These are phyloP conservation scores for Sitta carolinensis DNA, from an alignment of 2,797 vertebrate genomes.

Conservation along the genomic window DNA sequence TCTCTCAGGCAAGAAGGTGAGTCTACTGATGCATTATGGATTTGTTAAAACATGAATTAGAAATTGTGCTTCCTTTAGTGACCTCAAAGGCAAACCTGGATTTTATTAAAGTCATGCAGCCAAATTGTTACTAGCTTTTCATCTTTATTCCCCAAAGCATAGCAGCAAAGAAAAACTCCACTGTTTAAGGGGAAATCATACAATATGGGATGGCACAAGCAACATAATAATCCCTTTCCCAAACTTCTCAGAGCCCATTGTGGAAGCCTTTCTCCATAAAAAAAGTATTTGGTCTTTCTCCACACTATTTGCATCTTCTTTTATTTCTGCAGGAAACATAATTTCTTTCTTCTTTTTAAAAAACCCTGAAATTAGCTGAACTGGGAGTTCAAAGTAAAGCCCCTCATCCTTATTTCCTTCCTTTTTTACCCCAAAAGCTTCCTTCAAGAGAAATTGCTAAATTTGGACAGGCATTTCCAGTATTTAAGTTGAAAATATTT, in stretches of 20 bases:
- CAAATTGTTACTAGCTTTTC: conserved; percentile 60
- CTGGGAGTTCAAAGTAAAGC: not conserved
- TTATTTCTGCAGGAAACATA: not conserved
- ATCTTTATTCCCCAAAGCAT: conserved; percentile 61
- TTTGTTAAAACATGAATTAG: conserved; percentile 67
- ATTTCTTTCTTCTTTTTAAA: not conserved
- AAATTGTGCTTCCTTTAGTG: conserved; percentile 52
- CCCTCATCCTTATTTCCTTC: not conserved
- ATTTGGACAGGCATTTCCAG: not conserved
- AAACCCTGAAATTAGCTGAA: conserved; percentile 19
- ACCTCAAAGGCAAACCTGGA: conserved; percentile 59
- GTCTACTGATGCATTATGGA: conserved; percentile 65
- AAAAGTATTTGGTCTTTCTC: conserved; percentile 22
- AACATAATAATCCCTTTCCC: conserved; percentile 36
- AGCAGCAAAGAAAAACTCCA: conserved; percentile 49
- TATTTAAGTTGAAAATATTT: not conserved
- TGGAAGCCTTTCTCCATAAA: not conserved
- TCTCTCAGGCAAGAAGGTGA: conserved; percentile 49
- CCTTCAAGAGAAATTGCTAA: not conserved
- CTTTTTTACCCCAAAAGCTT: not conserved
- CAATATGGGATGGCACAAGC: not conserved
- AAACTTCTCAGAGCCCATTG: conserved; percentile 16
- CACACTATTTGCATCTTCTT: conserved; percentile 43
- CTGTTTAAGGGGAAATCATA: conserved; percentile 46
- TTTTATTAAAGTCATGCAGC: conserved; percentile 61